Percentiles rank a stretch among this genome's conserved stretches.
These are phyloP conservation scores for Brachyalestes nurse DNA, from an alignment of 2,797 vertebrate species.

Conservation along the genomic window DNA sequence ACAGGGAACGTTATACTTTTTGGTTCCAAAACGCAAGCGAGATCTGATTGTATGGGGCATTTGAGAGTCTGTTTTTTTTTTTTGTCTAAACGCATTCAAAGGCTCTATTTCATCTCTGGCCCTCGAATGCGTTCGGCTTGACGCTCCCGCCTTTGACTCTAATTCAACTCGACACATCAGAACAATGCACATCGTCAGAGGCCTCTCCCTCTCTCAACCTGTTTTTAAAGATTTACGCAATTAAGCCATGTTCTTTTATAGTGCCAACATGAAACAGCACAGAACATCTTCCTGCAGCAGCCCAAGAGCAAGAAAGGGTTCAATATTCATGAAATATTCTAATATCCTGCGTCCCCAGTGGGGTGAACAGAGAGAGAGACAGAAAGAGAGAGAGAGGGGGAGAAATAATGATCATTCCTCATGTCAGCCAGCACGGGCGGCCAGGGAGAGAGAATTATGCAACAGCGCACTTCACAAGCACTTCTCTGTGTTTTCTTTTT, in stretches of 20 bases:
- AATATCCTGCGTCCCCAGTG: slow-evolving; percentile 58
- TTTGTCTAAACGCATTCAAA: slow-evolving; percentile 42
- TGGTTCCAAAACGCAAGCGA: slow-evolving; percentile 22
- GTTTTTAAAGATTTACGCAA: slow-evolving; percentile 57
- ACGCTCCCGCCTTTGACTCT: slow-evolving; percentile 39
- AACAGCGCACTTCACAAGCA: slow-evolving; percentile 55
- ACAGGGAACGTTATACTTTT: neutral
- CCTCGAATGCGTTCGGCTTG: slow-evolving; percentile 36
- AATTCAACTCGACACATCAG: slow-evolving; percentile 49
- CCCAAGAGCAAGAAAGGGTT: slow-evolving; percentile 56
- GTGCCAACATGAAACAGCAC: slow-evolving; percentile 54
- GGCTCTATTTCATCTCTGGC: slow-evolving; percentile 28
- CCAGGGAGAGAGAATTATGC: slow-evolving; percentile 60
- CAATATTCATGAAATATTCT: slow-evolving; percentile 66
- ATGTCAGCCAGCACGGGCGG: slow-evolving; percentile 54
- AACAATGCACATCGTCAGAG: slow-evolving; percentile 54
- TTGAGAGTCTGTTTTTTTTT: neutral
- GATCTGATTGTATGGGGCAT: slow-evolving; percentile 25
- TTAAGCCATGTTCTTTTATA: slow-evolving; percentile 57
- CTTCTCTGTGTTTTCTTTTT: slow-evolving; percentile 46
- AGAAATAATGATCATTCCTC: slow-evolving; percentile 62
- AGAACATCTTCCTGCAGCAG: slow-evolving; percentile 54
- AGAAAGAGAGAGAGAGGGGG: slow-evolving; percentile 21
- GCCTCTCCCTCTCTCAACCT: slow-evolving; percentile 37
- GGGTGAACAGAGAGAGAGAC: slow-evolving; percentile 38